Percentiles rank a stretch among this genome's conserved stretches.
Conservation (phyloP, 2,113 vertebrate genomes). For the Zosterops hypoxanthus region DNA sequence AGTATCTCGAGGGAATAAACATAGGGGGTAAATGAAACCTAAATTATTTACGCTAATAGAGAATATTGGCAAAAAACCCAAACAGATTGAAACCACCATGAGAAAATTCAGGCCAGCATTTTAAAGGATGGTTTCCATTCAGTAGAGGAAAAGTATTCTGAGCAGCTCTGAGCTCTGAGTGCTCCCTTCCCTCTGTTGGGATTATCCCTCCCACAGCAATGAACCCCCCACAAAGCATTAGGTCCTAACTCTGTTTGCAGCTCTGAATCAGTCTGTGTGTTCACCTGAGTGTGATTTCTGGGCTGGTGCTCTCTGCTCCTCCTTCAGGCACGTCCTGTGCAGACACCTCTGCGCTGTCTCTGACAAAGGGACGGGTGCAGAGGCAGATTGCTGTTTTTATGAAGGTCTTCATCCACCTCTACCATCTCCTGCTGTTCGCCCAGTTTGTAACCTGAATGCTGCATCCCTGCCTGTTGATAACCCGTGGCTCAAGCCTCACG, state of each 20-base stretch:
- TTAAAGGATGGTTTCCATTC: neutral
- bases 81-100: neutral
- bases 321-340: slow-evolving; percentile 16
- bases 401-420: slow-evolving; percentile 64
- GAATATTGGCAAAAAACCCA: neutral
- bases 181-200: neutral
- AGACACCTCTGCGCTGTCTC: slow-evolving; percentile 70
- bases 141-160: neutral
- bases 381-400: slow-evolving; percentile 66
- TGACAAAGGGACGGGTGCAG: slow-evolving; percentile 58
- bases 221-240: rapidly evolving
- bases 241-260: neutral
- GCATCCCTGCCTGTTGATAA: slow-evolving; percentile 76
- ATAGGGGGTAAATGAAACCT: neutral
- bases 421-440: slow-evolving; percentile 69
- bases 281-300: neutral
- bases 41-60: neutral
- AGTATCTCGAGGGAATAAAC: neutral
- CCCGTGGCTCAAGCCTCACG: slow-evolving; percentile 47
- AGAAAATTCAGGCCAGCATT: neutral
- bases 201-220: neutral
- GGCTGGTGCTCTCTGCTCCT: neutral
- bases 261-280: neutral
- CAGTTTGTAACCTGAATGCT: slow-evolving; percentile 76
- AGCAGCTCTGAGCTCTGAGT: neutral